Base-by-base conservation (phyloP, 1,140 invertebrate species). In the Drosophila arizonae region DNA sequence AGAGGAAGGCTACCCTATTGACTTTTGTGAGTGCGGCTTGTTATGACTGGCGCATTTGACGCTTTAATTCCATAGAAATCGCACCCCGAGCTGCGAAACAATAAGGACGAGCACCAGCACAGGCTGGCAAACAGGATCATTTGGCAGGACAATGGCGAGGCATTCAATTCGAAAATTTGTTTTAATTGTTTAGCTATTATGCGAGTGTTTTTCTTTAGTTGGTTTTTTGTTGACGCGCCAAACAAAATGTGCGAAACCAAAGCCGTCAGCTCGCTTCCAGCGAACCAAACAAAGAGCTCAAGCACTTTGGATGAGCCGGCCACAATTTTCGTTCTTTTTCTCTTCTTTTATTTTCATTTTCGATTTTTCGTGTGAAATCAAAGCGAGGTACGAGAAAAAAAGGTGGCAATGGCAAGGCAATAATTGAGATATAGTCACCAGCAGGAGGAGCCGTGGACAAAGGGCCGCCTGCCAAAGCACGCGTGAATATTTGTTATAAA, bases 401-500 rank as follows among this genome's bases (percentile, higher is more conserved):
- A 61, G 54, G 78, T 81, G 79, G 79, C 84, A 87, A 87, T 87
- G 79, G 84, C 65, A 80, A 79, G 73, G 64, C 76, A 82, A 82
- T 87, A 87, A 84, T 82, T 88, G 84, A 76, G 73, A 72, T 76
- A 65, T 55, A 41, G 45, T 45, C 6, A 33, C n/a, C 26, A 58
- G 50, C 24, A 24, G 30, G 50, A 26, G 21, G 15, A 33, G 63
- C 17, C 62, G 58, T 55, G 58, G 67, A 88, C 79, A 77, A 87
- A 88, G 72, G 73, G 64, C 76, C 57, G 79, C 52, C 76, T 82
- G 79, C 84, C 84, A 87, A 88, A 87, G 82, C 84, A 87, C 84
- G 84, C 84, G 84, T 87, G 82, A 87, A 87, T 86, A 86, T 86
- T 86, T 86, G 81, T 87, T 88, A 88, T 84, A 88, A 87, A 87